phyloP scores from a whole-genome alignment of 2,797 vertebrate genomes.

The Esox masquinongy region DNA sequence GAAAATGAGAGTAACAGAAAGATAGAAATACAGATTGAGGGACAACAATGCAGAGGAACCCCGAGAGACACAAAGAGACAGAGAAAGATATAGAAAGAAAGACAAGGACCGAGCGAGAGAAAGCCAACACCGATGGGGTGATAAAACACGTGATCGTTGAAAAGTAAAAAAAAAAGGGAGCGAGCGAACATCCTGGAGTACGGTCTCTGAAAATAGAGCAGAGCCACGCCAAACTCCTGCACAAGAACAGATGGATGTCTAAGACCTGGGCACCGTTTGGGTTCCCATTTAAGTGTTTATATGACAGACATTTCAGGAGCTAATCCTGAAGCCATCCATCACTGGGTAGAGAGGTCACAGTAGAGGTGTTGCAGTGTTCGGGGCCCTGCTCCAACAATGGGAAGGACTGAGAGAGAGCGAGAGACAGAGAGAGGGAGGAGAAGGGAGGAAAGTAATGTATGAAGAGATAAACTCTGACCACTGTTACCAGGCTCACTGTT shows the following conservation, averaged over 20 bases:
- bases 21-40: neutral
- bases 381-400: neutral
- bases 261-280: constrained; percentile 3
- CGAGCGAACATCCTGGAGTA: neutral
- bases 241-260: neutral
- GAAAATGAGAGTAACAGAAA: too few relatives aligned
- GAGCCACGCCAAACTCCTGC: neutral
- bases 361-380: constrained; percentile 12
- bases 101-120: neutral
- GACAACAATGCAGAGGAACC: neutral
- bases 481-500: too few relatives aligned
- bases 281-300: constrained; percentile 1
- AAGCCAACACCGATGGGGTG: neutral
- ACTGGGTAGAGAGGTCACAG: constrained; percentile 2
- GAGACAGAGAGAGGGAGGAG: neutral
- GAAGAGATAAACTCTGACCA: too few relatives aligned
- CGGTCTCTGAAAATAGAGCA: neutral
- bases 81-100: neutral
- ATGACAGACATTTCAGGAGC: constrained; percentile 1
- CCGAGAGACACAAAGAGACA: neutral
- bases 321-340: neutral
- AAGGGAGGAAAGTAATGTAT: neutral
- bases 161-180: neutral
- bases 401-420: neutral
- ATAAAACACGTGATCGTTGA: neutral